Conservation (phyloP, 2,797 vertebrate species). For the Bradypus variegatus region DNA sequence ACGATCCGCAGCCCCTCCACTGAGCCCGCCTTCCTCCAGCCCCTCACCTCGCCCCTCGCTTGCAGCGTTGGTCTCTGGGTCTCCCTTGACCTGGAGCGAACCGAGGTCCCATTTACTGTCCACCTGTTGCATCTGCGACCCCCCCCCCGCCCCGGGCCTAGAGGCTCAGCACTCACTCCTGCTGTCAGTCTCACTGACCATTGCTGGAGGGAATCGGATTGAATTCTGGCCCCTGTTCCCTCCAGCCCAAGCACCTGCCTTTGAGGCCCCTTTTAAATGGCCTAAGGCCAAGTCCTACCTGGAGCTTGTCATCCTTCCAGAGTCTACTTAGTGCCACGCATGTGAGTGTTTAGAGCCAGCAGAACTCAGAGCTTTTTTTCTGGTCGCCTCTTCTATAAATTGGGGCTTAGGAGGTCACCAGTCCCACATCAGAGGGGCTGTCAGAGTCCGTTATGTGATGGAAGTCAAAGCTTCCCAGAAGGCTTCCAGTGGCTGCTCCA, state of each 20-base stretch:
- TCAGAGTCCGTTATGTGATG: background rate
- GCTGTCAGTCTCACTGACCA: background rate
- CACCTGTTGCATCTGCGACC: background rate
- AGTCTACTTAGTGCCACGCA: background rate
- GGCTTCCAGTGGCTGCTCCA: background rate
- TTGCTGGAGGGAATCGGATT: background rate
- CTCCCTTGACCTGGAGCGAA: background rate
- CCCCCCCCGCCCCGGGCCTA: background rate
- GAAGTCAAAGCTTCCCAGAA: background rate
- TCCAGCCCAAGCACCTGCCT: background rate
- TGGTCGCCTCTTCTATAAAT: background rate
- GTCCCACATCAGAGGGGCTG: background rate
- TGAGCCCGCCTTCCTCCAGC: background rate
- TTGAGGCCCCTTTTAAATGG: background rate
- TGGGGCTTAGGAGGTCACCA: background rate
- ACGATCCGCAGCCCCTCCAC: rapidly evolving
- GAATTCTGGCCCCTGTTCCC: background rate
- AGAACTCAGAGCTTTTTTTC: background rate
- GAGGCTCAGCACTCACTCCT: background rate
- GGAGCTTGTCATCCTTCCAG: background rate
- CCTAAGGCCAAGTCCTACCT: background rate
- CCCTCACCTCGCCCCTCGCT: background rate
- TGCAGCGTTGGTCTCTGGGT: background rate
- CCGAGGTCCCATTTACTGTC: rapidly evolving
- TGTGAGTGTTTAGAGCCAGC: too few relatives aligned